Conservation (phyloP, 1,140 invertebrate species). For the Drosophila athabasca region DNA sequence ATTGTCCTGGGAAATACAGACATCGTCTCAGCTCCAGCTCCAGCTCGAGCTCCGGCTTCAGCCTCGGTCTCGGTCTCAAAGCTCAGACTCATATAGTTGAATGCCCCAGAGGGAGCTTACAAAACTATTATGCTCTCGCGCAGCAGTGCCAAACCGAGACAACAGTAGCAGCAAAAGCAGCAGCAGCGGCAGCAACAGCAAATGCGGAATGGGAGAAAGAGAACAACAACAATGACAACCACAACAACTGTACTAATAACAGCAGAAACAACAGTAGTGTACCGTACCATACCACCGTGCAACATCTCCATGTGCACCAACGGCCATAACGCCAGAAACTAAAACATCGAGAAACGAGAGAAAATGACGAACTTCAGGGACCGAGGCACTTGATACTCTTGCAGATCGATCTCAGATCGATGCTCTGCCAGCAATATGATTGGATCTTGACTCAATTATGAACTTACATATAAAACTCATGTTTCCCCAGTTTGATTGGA, state of each 20-base stretch:
- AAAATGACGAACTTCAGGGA: too few relatives aligned
- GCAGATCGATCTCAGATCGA: too few relatives aligned
- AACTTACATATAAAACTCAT: too few relatives aligned
- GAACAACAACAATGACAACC: slow-evolving; percentile 48
- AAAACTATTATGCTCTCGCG: slow-evolving; percentile 77
- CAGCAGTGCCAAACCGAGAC: slow-evolving; percentile 64
- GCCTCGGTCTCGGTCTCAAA: slow-evolving; percentile 27
- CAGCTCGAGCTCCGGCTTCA: neutral
- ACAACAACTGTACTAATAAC: slow-evolving; percentile 72
- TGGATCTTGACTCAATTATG: too few relatives aligned
- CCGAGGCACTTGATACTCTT: too few relatives aligned
- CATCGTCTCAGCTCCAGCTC: slow-evolving; percentile 49
- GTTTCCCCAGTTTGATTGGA: too few relatives aligned
- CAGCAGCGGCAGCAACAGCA: slow-evolving; percentile 3
- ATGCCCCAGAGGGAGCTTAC: slow-evolving; percentile 79
- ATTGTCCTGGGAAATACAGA: slow-evolving; percentile 81
- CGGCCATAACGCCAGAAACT: slow-evolving; percentile 26
- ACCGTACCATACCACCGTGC: neutral
- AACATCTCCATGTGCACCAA: slow-evolving; percentile 9
- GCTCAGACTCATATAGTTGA: slow-evolving; percentile 64
- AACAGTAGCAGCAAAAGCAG: slow-evolving; percentile 43
- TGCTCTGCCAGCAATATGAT: too few relatives aligned
- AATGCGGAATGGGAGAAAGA: too few relatives aligned
- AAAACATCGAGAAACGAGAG: neutral
- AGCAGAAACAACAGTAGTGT: slow-evolving; percentile 61